Base-by-base conservation (phyloP, 2,113 vertebrate genomes). In the Crotalus tigris region DNA sequence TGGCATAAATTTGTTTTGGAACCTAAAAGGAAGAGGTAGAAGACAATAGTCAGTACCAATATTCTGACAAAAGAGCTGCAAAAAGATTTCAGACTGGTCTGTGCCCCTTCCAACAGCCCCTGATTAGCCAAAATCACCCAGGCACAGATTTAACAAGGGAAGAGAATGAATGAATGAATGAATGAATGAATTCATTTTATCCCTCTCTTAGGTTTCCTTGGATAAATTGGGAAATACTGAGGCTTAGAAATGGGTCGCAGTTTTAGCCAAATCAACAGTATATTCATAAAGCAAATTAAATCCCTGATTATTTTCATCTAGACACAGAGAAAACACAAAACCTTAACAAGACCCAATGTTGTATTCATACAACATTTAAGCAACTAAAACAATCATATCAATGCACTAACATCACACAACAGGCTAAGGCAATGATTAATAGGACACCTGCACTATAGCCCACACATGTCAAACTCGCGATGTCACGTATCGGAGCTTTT, bases 1-100 rank as follows among this genome's bases (percentile, higher is more conserved):
- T 2, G 39, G 90, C 93, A 94, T 33, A 94, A 51, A n/a, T 26
- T 92, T 58, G 33, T 57, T 61, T 51, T 49, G 39, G 58, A n/a
- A 90, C 87, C 94, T 95, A 88, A 39, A 86, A 58, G 91, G 17
- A 33, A 19, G 75, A 92, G 9, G 87, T 0, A 24, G 89, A 88
- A 53, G 39, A 81, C 75, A 81, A 81, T 81, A 81, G 44, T 81
- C 33, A 81, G 75, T 81, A 17, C 75, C 19, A 44, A 44, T 17
- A 10, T 81, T 44, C 75, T 44, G 17, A 9, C 39, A 4, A 6
- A 49, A 54, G 33, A 26, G 33, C n/a, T 85, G 21, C 9, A 4
- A 12, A 33, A 33, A 17, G 57, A 44, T 23, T 26, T 44, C 23
- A 46, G 21, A 39, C 12, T 39, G 44, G 4, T 81, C 1, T 21